A percentile compares a stretch with the other conserved stretches of the same genome.
Conservation (phyloP, 2,113 vertebrate genomes). For the Vulpes ferrilata region DNA sequence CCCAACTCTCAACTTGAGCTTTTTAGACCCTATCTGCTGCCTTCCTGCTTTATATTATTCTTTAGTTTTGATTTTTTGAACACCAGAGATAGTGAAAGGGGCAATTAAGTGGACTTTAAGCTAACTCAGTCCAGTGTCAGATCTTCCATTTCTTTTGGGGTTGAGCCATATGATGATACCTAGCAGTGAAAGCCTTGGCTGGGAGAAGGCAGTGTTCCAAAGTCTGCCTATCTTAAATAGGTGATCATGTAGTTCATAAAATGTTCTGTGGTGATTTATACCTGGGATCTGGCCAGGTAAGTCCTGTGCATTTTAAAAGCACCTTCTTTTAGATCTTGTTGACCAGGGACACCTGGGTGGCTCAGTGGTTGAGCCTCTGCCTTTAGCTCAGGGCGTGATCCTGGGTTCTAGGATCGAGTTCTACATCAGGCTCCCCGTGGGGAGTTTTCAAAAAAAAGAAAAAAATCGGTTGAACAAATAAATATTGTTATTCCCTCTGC, state of each 20-base stretch:
- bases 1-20: background rate
- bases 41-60: background rate
- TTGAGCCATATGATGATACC: conserved; percentile 70
- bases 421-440: too few species aligned
- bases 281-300: conserved; percentile 55
- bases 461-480: too few species aligned
- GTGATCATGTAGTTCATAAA: conserved; percentile 10
- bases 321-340: conserved; percentile 43
- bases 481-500: background rate
- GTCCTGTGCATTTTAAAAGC: conserved; percentile 52
- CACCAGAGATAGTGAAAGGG: conserved; percentile 49
- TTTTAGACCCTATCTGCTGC: background rate
- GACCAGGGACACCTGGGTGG: too few species aligned
- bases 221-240: conserved; percentile 57
- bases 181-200: conserved; percentile 67
- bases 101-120: conserved; percentile 51
- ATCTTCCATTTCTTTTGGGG: conserved; percentile 71
- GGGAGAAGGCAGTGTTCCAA: background rate
- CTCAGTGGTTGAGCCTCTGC: too few species aligned
- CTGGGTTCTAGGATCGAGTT: too few species aligned
- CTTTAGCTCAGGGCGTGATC: too few species aligned
- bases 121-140: conserved; percentile 61
- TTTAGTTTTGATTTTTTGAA: conserved; percentile 47
- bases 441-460: too few species aligned
- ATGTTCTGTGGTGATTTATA: conserved; percentile 66